Conservation (phyloP, 2,113 vertebrate species). For the Plotosus lineatus region DNA sequence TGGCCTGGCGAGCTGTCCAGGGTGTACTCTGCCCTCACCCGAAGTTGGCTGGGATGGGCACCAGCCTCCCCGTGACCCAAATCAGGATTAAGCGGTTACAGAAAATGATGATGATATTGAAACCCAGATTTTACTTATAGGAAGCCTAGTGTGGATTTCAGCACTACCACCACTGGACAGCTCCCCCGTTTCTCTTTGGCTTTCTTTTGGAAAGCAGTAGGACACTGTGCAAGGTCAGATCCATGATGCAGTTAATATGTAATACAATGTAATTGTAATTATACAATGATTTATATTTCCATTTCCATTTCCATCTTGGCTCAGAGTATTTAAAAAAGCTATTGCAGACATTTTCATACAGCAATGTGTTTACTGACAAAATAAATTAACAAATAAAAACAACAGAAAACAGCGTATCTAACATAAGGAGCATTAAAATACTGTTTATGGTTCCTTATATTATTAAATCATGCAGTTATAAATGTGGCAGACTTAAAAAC, state of each 20-base stretch:
- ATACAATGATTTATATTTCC: too few species aligned
- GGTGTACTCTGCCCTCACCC: too few species aligned
- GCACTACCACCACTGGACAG: constrained; percentile 41
- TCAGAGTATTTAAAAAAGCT: background rate
- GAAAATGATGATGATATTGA: background rate
- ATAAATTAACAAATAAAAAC: too few species aligned
- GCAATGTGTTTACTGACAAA: background rate
- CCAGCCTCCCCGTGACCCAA: too few species aligned
- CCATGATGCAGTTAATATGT: background rate
- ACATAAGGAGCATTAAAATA: background rate
- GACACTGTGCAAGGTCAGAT: background rate
- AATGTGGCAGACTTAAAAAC: background rate
- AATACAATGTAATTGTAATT: too few species aligned
- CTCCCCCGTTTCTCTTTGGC: background rate
- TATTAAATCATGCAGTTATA: background rate
- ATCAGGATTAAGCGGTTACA: too few species aligned
- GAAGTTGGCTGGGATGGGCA: too few species aligned
- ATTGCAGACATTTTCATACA: background rate
- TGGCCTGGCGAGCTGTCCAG: too few species aligned
- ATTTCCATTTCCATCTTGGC: background rate
- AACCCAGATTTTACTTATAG: background rate
- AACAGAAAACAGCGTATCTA: background rate
- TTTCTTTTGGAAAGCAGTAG: background rate
- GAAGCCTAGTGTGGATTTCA: constrained; percentile 24
- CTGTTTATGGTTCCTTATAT: background rate